Evolutionary conservation across 2,113 vertebrate species (phyloP).

Genomic region (Rhagologus leucostigma): DNA sequence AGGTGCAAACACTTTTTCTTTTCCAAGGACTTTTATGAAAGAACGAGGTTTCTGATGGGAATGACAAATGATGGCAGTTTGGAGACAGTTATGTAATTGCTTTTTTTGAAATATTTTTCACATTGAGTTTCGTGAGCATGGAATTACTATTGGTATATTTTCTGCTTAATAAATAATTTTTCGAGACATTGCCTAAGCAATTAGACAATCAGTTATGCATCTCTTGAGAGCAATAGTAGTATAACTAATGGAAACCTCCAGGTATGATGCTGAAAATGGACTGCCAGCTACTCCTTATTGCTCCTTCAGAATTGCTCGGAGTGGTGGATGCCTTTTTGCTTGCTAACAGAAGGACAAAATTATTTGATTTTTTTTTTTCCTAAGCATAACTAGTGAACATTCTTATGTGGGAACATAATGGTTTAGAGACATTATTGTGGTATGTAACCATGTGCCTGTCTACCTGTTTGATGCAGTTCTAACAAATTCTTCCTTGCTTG

Average conservation of each 20-base stretch:
- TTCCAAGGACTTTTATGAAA: not conserved
- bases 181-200: conserved; percentile 20
- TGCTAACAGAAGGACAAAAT: not conserved
- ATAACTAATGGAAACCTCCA: conserved; percentile 21
- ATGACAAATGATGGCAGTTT: conserved; percentile 3
- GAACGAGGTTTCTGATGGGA: not conserved
- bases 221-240: conserved; percentile 18
- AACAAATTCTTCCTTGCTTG: not conserved
- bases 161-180: conserved; percentile 37
- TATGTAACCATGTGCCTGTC: not conserved
- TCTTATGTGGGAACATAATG: not conserved
- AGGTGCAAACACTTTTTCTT: not conserved
- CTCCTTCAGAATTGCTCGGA: not conserved
- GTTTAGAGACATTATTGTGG: not conserved
- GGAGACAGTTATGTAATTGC: not conserved
- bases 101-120: not conserved
- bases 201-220: conserved; percentile 26
- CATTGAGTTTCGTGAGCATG: not conserved
- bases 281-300: not conserved
- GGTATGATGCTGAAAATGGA: conserved; percentile 18
- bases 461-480: not conserved
- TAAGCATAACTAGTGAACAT: not conserved
- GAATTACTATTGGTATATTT: conserved; percentile 20
- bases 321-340: not conserved
- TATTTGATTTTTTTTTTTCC: not conserved